A percentile compares a stretch with the other conserved stretches of the same genome.
Evolutionary conservation across 2,113 vertebrate species (phyloP).

Genomic region (Scytalopus superciliaris): DNA sequence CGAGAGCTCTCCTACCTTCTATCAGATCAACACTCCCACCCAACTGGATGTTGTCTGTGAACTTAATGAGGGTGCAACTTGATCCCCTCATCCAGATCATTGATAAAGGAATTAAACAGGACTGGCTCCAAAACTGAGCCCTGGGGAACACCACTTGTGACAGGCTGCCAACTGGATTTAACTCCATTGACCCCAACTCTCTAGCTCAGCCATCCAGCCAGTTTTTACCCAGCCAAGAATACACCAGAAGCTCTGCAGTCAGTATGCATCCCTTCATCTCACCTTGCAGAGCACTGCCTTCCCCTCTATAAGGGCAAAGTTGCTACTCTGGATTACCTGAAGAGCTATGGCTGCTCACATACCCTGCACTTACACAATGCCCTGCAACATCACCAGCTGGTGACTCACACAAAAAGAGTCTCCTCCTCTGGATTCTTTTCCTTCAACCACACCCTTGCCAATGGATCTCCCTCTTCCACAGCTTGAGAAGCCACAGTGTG

Average conservation of each 20-base stretch:
- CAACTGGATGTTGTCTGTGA: not conserved
- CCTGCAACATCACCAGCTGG: not conserved
- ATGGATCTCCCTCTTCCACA: accelerated
- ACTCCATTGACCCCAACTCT: not conserved
- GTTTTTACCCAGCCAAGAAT: not conserved
- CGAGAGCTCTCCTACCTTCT: not conserved
- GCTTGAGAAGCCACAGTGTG: accelerated
- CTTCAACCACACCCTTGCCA: not conserved
- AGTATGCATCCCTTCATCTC: not conserved
- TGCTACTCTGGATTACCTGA: not conserved
- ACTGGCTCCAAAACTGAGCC: not conserved
- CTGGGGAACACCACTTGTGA: not conserved
- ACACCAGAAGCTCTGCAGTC: not conserved
- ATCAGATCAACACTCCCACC: not conserved
- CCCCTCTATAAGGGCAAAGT: not conserved
- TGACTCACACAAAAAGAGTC: not conserved
- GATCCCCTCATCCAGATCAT: not conserved
- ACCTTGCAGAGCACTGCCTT: not conserved
- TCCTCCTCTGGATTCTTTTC: not conserved
- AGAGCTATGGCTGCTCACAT: not conserved
- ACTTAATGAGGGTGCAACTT: not conserved
- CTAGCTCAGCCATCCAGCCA: accelerated
- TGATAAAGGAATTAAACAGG: not conserved
- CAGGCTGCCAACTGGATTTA: not conserved
- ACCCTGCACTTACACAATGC: not conserved